Evolutionary conservation across 1,140 invertebrate genomes (phyloP), one percentile per base, ranked within the genome.

Genomic region (Meloidogyne floridensis): DNA sequence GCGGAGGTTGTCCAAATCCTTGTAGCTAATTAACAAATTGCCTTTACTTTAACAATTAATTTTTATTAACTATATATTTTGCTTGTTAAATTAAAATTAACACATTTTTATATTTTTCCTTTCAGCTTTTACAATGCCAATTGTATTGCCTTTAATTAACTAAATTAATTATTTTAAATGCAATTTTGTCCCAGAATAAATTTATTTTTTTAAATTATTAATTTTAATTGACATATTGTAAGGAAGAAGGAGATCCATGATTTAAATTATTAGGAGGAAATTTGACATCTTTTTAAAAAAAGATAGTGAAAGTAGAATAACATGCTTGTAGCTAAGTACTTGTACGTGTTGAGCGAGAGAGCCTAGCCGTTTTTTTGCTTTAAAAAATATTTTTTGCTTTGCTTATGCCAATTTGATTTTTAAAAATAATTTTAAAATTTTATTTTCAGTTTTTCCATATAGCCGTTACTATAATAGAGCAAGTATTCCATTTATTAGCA

Each of bases 381-480:
- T 11, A 2, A 54, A 54, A 54, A 54, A 54, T 54, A 54, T 11
- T 54, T 13, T 59, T 59, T 15, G 56, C 54, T 59, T 59, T 59
- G 15, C 11, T 59, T 59, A 59, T 7, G 7, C 47, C 7, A 47
- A 47, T 3, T 3, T 59, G 0, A 65, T n/a, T 5, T n/a, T n/a
- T 32, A 32, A 20, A 20, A 65, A n/a, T 65, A n/a, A 65, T 6
- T 65, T 65, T 13, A 32, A n/a, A 65, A n/a, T 15, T 59, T 15
- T 47, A 47, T 47, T 65, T 65, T 65, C 0, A 65, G 59, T 65
- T 7, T 65, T 18, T n/a, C 59, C 59, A n/a, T 65, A 65, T n/a
- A n/a, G 59, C n/a, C 59, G n/a, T 5, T 65, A 65, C 59, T 65
- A 65, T 65, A 65, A 65, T 65, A 65, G 59, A 65, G 59, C 59